Evolutionary conservation across 2,797 vertebrate genomes (phyloP), one percentile per base, ranked within the genome.

Genomic region (Falco cherrug): DNA sequence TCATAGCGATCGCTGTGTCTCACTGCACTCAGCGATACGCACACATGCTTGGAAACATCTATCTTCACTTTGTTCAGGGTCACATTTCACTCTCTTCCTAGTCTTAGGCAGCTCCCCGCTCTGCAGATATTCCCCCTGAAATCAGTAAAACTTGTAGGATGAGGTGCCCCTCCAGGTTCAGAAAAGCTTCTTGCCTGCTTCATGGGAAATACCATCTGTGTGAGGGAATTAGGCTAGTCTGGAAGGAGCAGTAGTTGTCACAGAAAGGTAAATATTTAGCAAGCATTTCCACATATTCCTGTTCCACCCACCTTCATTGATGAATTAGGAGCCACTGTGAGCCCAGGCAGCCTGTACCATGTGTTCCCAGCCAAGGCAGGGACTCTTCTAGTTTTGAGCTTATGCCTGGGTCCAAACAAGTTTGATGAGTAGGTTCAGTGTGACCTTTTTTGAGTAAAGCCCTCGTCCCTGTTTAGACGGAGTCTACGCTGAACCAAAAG

Each of bases 1-100:
- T 21, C 48, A 24, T 4, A n/a, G 56, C 0, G 1, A 26, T 4
- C 51, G 39, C 48, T 50, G 2, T 14, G 5, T 41, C 22, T n/a
- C 20, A 4, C 17, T 29, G 17, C 33, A 16, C 14, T 45, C 77
- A 28, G 28, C 9, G 19, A 13, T 61, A 26, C 2, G 4, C 48
- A 25, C 9, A 5, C 13, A 6, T 25, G 8, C 39, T 86, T 70
- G 43, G 39, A 67, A 89, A 59, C 6, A 4, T 28, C 22, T 37
- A 1, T n/a, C 61, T 85, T 68, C 3, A 7, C 51, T 79, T 77
- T 31, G 4, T 48, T 70, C 24, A 31, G 39, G 26, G 43, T 56
- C 22, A 60, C 3, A 9, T 68, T 41, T 41, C 15, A 9, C 15
- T 67, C 48, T 79, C 39, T 63, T 92, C 43, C 35, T 29, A 10